Base-by-base conservation (phyloP, 2,797 vertebrate genomes). In the Leptodactylus fallax region DNA sequence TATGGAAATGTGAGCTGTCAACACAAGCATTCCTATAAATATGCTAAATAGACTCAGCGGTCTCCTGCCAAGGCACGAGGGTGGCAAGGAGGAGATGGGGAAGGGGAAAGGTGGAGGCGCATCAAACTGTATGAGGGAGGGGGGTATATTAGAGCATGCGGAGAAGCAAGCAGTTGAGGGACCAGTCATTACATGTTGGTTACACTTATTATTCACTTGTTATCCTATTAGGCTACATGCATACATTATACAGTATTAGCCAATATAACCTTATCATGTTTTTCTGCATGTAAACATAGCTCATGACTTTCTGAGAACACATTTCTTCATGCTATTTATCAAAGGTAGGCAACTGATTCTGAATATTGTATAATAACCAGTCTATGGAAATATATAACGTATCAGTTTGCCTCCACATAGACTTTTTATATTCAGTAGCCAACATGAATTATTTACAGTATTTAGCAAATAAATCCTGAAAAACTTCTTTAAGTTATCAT, bases 1-100 rank as follows among this genome's bases (percentile, higher is more conserved):
- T 89, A 89, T 87, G 88, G 88, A 86, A 89, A 89, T 87, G 74
- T 87, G 81, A 87, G 85, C 85, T 89, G 88, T 89, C 88, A 89
- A 87, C 88, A 86, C 85, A 83, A 49, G 74, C 80, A 86, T 89
- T 81, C 80, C 88, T 89, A 89, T 89, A 89, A 86, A 86, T 89
- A 86, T 89, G 88, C 85, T 87, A 89, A 89, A 83, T 60, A 89
- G 72, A 79, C 85, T 61, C 74, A 79, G 85, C 85, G 65, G 85
- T 79, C 88, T 87, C 71, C 88, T 89, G 88, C 85, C 88, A 87
- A 89, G 80, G 80, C 88, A 89, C 61, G 63, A 83, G 80, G 85
- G 79, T 81, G 79, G 88, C 84, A 78, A 65, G 23, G 55, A 81
- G 79, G 79, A 65, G 55, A 11, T 60, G 0, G 67, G 74, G 2